phyloP scores from a whole-genome alignment of 1,140 invertebrate species.

The Drosophila suzukii region DNA sequence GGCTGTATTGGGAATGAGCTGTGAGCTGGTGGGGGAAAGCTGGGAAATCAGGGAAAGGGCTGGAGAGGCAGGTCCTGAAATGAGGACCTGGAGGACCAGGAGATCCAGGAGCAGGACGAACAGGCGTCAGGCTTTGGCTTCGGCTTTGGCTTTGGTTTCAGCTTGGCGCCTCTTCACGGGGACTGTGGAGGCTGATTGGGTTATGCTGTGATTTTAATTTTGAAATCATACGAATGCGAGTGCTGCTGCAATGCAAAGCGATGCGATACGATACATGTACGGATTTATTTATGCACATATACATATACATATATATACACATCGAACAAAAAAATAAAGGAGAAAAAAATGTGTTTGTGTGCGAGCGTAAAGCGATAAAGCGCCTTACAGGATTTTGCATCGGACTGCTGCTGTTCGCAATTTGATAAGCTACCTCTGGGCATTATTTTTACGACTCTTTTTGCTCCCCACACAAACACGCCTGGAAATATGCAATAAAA shows the following conservation, averaged over 20 bases:
- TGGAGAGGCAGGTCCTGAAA: background rate
- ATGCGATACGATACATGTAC: conserved; percentile 59
- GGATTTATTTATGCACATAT: conserved; percentile 74
- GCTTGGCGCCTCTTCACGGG: conserved; percentile 27
- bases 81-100: background rate
- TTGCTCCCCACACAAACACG: conserved; percentile 40
- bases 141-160: conserved; percentile 33
- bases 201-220: conserved; percentile 82
- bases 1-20: conserved; percentile 78
- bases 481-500: conserved; percentile 77
- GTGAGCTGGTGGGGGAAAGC: conserved; percentile 30
- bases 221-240: conserved; percentile 74
- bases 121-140: conserved; percentile 28
- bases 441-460: conserved; percentile 79
- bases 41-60: background rate
- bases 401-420: conserved; percentile 74
- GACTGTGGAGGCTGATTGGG: conserved; percentile 59
- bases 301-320: conserved; percentile 14
- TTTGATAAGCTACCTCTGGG: conserved; percentile 78
- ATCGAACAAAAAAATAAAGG: background rate
- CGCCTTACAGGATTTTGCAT: conserved; percentile 80
- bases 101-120: conserved; percentile 3
- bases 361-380: conserved; percentile 73
- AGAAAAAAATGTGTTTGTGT: conserved; percentile 33
- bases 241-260: conserved; percentile 68